Base-by-base conservation (phyloP, 1,140 invertebrate species). In the Brachionus angularis region DNA sequence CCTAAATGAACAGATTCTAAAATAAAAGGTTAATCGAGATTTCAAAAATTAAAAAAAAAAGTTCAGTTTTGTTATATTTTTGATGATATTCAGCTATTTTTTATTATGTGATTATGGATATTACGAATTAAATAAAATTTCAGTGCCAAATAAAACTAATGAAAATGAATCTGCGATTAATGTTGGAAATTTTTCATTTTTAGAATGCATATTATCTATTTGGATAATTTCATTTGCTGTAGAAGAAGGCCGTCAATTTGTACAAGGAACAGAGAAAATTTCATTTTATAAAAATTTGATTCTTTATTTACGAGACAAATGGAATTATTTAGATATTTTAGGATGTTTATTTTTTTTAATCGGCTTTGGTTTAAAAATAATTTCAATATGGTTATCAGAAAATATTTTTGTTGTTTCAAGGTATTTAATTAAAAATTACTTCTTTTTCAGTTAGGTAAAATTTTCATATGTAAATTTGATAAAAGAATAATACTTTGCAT, bases 211-310 rank as follows among this genome's bases (percentile, higher is more conserved):
- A 16, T n/a, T 74, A 7, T 39, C 16, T 18, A 16, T 55, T 33
- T 74, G 69, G 73, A 53, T 72, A 29, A 31, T 49, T 21, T 42
- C 73, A 18, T 49, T 74, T n/a, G 31, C 72, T 12, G 7, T 72
- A 47, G 74, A 74, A 70, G 74, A 74, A 62, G 27, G 74, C 25
- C 44, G 64, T 55, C 74, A 74, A 31, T 49, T 64, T 49, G 42
- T 44, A 16, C n/a, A 44, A 31, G 52, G 52, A 34, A 33, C 33
- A 55, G 36, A 34, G n/a, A 33, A 55, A 23, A 64, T 64, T 44
- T 44, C 36, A 27, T 8, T 55, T 16, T 34, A 64, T 44, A 23
- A 29, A 27, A 64, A 64, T 21, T 23, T 64, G 8, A 18, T 64
- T 16, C 36, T 34, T 5, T 64, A 64, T 64, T 64, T 64, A 29